Evolutionary conservation across 2,113 vertebrate genomes (phyloP).

Genomic region (Struthio camelus): DNA sequence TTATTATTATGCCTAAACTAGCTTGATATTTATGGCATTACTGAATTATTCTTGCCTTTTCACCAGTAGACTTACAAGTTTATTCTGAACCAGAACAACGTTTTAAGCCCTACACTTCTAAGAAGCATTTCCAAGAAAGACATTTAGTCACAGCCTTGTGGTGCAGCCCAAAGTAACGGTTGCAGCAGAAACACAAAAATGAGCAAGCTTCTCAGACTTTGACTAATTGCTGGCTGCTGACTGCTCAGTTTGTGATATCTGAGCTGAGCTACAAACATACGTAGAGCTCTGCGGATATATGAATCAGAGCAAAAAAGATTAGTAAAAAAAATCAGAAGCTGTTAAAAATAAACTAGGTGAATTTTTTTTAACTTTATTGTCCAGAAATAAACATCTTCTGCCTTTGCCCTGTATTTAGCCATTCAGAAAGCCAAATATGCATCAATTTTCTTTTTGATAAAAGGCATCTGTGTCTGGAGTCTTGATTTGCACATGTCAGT

Average conservation of each 20-base stretch:
- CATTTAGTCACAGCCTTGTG: conserved; percentile 49
- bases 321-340: conserved; percentile 12
- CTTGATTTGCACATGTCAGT: neutral
- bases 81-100: neutral
- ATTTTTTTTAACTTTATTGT: conserved; percentile 21
- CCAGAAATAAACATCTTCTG: conserved; percentile 13
- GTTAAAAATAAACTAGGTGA: conserved; percentile 47
- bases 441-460: conserved; percentile 27
- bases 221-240: conserved; percentile 58
- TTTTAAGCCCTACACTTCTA: conserved; percentile 11
- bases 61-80: neutral
- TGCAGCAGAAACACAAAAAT: conserved; percentile 20
- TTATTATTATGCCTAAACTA: neutral
- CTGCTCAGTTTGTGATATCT: conserved; percentile 47
- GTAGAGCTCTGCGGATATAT: neutral
- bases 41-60: neutral
- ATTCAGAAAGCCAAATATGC: neutral
- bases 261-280: conserved; percentile 1
- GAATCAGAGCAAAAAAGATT: conserved; percentile 46
- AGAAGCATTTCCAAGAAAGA: conserved; percentile 59
- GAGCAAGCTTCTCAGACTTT: conserved; percentile 60
- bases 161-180: conserved; percentile 17
- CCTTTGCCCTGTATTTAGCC: conserved; percentile 17
- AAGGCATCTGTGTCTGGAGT: conserved; percentile 17
- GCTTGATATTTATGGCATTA: neutral